Evolutionary conservation across 2,797 vertebrate genomes (phyloP), one percentile per base, ranked within the genome.

Genomic region (Falco columbarius): DNA sequence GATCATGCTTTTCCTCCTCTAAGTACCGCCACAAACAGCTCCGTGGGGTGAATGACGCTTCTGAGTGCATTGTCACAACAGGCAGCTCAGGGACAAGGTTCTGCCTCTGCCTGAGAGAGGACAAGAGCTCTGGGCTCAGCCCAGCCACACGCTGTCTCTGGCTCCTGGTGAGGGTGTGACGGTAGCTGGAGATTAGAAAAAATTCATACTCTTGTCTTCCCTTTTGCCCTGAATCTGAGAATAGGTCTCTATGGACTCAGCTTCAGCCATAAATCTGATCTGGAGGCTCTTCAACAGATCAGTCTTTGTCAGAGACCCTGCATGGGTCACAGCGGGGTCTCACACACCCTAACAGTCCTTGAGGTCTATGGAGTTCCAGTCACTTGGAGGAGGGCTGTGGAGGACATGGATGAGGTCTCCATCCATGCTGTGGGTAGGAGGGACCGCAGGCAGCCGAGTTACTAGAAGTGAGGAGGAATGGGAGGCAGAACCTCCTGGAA

Each of bases 131-230:
- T 58, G 74, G 55, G 49, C 55, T 83, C 59, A 73, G 34, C 26
- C 19, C 21, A 42, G 26, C 19, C 18, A 3, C 0, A 1, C 7
- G 0, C 26, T 44, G 13, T 32, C 51, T 32, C n/a, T 54, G n/a
- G 36, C 13, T 77, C 10, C 29, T 0, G 0, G 10, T 26, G 26
- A 46, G 21, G 6, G 27, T 44, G 49, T 49, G 54, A 44, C 59
- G 30, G 40, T 29, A 82, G 29, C 9, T n/a, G 47, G 23, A 30
- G 21, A 46, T 62, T 5, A 27, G 36, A 42, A n/a, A 61, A 51
- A 79, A 83, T 12, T 6, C 10, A 8, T 19, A 4, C 29, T 2
- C 3, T 34, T 40, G 5, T 34, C 47, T 83, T 38, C 3, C 6
- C 22, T 79, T 54, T 26, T 22, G 27, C 34, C 21, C 21, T 26